phyloP scores from a whole-genome alignment of 2,888 invertebrate genomes.

The Panzeria rudis region DNA sequence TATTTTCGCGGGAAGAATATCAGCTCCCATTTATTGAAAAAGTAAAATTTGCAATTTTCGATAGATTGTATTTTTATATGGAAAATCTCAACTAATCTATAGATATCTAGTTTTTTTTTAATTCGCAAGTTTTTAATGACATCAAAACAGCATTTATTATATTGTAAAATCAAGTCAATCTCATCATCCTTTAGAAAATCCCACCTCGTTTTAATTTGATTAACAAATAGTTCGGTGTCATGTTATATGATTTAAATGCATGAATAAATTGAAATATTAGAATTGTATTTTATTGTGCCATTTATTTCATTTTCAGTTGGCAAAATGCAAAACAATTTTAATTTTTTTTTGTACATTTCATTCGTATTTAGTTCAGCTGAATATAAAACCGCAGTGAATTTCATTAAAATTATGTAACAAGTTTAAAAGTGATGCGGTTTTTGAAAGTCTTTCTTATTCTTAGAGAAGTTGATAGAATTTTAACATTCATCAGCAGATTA shows the following conservation, averaged over 20 bases:
- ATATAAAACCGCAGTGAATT: slow-evolving; percentile 10
- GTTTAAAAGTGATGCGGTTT: slow-evolving; percentile 1
- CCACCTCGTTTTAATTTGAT: slow-evolving; percentile 24
- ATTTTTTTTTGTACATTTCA: background rate
- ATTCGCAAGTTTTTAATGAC: too few relatives aligned
- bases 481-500: background rate
- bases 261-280: slow-evolving; percentile 56
- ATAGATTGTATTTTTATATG: too few relatives aligned
- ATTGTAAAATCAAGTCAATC: too few relatives aligned
- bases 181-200: background rate
- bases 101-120: too few relatives aligned
- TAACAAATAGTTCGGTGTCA: slow-evolving; percentile 3
- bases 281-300: slow-evolving; percentile 40
- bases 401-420: slow-evolving; percentile 40
- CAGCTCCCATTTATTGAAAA: too few relatives aligned
- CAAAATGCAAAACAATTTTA: slow-evolving; percentile 25
- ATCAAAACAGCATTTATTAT: too few relatives aligned
- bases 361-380: slow-evolving; percentile 11
- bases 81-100: too few relatives aligned
- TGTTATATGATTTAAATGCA: slow-evolving; percentile 55
- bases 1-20: too few relatives aligned
- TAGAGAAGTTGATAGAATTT: background rate
- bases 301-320: slow-evolving; percentile 2
- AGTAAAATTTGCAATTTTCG: too few relatives aligned
- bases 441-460: background rate